Base-by-base conservation (phyloP, 2,113 vertebrate species). In the Menidia beryllina region DNA sequence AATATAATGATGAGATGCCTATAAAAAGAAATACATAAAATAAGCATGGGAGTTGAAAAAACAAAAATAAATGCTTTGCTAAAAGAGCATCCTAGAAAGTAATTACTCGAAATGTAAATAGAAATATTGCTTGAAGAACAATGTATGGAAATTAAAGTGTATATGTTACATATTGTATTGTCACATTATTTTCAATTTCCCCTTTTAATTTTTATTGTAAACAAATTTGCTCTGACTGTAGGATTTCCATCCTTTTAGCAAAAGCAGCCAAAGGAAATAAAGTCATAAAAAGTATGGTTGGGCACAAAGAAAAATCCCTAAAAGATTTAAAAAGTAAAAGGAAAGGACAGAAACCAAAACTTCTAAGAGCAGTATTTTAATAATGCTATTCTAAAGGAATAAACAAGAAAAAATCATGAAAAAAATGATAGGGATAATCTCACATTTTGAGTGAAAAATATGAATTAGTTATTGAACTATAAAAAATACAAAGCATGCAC, bases 401-500 rank as follows among this genome's bases (percentile, higher is more conserved):
- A 76, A 79, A 87, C 13, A 62, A 39, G 25, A 72, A 39, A 0
- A 52, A 34, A 51, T 51, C 3, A 70, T 9, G 84, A 74, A 19
- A 89, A 82, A 80, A 60, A 86, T 87, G 84, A 85, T 64, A 75
- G 81, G 60, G 86, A 81, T 89, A 79, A 90, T 91, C 89, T 82
- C 77, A 92, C 81, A 90, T 74, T 86, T 90, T 59, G 77, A 63
- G 82, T 89, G 67, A 85, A 78, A 88, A 79, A 87, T 92, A 95
- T 94, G 95, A 90, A 91, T 91, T 85, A 73, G 79, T 85, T 89
- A 67, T 90, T 94, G 94, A 94, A 95, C 91, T 92, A 92, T 89
- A 81, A 80, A 89, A 15, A 27, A 94, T 94, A 92, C 94, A 95
- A 94, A 94, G 95, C 97, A 99, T 99, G 97, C 97, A 98, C 91